These are phyloP conservation scores for Proteles cristata DNA, from an alignment of 2,113 vertebrate species.

Conservation along the genomic window DNA sequence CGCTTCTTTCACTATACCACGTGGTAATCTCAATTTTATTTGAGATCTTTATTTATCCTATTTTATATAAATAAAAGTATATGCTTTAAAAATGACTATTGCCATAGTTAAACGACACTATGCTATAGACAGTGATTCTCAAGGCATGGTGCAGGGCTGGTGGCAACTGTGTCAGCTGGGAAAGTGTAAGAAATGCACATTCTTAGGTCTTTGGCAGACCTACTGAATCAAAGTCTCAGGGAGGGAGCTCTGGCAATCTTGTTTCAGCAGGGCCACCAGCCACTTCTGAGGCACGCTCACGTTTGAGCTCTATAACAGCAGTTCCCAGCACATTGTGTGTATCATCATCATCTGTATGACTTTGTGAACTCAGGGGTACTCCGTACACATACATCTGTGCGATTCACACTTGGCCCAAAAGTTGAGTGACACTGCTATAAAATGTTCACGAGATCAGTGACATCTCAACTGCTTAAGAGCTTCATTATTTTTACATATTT, in stretches of 20 bases:
- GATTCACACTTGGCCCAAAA: background rate
- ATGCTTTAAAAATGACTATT: constrained; percentile 5
- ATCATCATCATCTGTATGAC: background rate
- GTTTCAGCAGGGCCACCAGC: background rate
- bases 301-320: background rate
- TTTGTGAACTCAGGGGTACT: background rate
- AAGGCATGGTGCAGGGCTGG: background rate
- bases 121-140: background rate
- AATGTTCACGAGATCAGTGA: background rate
- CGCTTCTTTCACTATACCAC: background rate
- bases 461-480: background rate
- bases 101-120: background rate
- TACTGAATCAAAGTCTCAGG: background rate
- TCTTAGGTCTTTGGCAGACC: background rate
- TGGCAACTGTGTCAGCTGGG: background rate
- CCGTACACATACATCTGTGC: background rate
- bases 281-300: background rate
- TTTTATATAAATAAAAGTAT: background rate
- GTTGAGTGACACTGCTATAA: background rate
- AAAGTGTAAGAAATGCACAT: background rate
- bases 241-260: background rate
- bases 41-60: background rate
- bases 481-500: background rate
- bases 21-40: background rate
- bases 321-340: background rate